Conservation (phyloP, 2,113 vertebrate genomes). For the Melanerpes formicivorus region DNA sequence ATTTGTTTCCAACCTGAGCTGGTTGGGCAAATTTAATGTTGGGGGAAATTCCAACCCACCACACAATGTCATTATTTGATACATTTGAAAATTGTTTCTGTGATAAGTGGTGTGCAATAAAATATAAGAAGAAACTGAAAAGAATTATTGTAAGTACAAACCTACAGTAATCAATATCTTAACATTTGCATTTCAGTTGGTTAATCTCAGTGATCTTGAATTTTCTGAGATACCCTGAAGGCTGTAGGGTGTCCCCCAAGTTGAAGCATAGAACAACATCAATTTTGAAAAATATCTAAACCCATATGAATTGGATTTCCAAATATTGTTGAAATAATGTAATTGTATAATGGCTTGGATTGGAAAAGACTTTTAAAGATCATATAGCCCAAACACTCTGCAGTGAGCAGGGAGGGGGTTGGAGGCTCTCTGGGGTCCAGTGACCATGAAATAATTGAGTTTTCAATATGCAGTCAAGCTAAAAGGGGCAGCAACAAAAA, state of each 20-base stretch:
- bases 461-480: no score
- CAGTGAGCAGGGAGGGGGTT: no score
- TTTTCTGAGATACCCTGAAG: not conserved
- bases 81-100: not conserved
- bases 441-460: no score
- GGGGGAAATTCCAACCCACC: no score
- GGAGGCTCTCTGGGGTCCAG: no score
- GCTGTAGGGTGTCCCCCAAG: not conserved
- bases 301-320: not conserved
- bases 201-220: not conserved
- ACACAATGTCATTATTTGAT: not conserved
- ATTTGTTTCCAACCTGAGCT: no score
- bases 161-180: not conserved
- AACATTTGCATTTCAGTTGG: not conserved
- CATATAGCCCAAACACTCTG: no score
- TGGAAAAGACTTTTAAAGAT: no score
- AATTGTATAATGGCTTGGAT: no score
- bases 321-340: not conserved
- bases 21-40: no score
- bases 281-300: not conserved
- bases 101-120: not conserved
- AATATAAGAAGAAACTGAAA: not conserved
- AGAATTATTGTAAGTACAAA: not conserved
- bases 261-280: accelerated
- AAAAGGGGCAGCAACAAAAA: no score